Evolutionary conservation across 2,113 vertebrate species (phyloP).

Genomic region (Brachyhypopomus gauderio): DNA sequence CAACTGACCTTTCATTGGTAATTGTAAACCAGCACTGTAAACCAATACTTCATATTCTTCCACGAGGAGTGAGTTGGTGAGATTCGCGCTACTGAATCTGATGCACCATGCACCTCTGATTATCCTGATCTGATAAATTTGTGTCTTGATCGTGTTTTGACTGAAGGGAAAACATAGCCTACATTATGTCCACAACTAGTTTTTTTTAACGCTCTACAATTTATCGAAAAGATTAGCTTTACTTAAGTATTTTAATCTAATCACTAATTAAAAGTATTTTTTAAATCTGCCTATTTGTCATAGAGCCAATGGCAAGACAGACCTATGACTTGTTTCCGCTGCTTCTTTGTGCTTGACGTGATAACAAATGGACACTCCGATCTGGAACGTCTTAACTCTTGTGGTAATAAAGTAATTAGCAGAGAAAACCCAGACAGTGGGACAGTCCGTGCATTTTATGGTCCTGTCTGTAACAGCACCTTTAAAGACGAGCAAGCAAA

Average conservation of each 20-base stretch:
- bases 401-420: conserved; percentile 96
- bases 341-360: conserved; percentile 15
- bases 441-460: conserved; percentile 85
- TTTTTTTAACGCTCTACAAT: no score
- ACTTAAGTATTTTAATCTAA: not conserved
- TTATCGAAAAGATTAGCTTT: not conserved
- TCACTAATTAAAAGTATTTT: not conserved
- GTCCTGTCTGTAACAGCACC: conserved; percentile 78
- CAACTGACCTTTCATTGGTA: not conserved
- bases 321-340: conserved; percentile 12
- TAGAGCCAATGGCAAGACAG: not conserved
- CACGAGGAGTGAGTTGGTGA: no score
- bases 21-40: not conserved
- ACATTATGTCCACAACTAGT: no score
- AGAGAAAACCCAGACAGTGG: conserved; percentile 87
- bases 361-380: conserved; percentile 86
- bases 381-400: conserved; percentile 84
- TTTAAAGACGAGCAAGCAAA: conserved; percentile 81
- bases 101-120: not conserved
- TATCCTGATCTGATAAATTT: not conserved
- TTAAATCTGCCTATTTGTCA: not conserved
- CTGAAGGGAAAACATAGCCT: not conserved
- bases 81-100: no score
- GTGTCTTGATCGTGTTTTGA: not conserved
- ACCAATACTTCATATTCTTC: no score